A percentile compares a stretch with the other conserved stretches of the same genome.
These are phyloP conservation scores for Heteromurus nitidus DNA, from an alignment of 2,888 invertebrate species.

Conservation along the genomic window DNA sequence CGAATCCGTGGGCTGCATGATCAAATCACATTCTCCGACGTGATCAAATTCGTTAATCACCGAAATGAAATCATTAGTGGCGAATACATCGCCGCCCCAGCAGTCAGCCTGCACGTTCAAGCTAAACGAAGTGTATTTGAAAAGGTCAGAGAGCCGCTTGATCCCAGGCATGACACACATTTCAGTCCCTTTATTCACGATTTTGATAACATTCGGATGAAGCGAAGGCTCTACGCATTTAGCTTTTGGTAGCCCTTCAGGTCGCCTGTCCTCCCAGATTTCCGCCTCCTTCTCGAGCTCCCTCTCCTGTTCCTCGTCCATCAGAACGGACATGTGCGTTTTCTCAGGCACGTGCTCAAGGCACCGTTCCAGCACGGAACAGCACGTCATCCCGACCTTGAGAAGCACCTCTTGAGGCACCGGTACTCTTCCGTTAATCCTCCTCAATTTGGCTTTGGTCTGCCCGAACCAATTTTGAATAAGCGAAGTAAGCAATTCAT, in stretches of 20 bases:
- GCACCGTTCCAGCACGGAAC: neutral
- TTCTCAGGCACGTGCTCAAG: neutral
- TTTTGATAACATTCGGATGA: neutral
- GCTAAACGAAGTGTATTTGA: conserved; percentile 16
- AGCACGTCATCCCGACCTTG: neutral
- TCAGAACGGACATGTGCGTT: neutral
- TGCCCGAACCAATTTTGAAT: conserved; percentile 4
- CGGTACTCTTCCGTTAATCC: neutral
- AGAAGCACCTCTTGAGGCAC: neutral
- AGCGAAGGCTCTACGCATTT: neutral
- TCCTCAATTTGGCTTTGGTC: neutral
- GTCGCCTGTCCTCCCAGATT: neutral
- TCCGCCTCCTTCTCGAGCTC: neutral
- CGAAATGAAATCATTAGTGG: neutral
- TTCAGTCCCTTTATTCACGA: neutral
- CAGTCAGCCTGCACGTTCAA: neutral
- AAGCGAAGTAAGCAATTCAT: neutral
- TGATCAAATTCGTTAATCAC: neutral
- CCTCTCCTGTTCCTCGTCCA: conserved; percentile 8
- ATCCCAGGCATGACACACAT: neutral
- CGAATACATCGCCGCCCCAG: neutral
- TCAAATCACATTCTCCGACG: neutral
- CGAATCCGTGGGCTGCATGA: neutral
- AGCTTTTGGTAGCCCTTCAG: neutral
- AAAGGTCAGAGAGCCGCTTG: neutral